Evolutionary conservation across 2,888 invertebrate genomes (phyloP), one percentile per base, ranked within the genome.

Genomic region (Drosophila formosana): DNA sequence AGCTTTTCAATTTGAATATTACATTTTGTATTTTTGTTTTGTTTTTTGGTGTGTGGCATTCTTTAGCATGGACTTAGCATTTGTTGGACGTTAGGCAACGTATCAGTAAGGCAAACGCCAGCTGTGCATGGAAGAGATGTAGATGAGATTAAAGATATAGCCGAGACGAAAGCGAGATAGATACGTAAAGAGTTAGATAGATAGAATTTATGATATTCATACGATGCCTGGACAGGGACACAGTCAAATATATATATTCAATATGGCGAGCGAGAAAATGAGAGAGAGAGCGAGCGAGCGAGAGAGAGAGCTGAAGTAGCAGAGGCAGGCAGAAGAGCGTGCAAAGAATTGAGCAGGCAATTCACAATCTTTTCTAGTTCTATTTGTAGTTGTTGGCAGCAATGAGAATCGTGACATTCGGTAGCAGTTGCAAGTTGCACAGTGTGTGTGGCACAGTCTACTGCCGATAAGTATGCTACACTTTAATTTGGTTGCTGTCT

Each of bases 101-200:
- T 79, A 90, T 79, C 71, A 91, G 88, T 82, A 82, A 72, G 72
- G 84, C 76, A 80, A 91, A 91, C 77, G 89, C 83, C 90, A 91
- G 84, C 90, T 91, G 88, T 80, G 90, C 83, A 72, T 84, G 83
- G 69, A 74, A 88, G 69, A 88, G 63, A 80, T 69, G 66, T 34
- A 71, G 52, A 66, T 71, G 66, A 78, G 67, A 68, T 65, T 63
- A 72, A 34, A 70, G 51, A 65, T 47, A 62, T 43, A 50, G 51
- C 39, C 57, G 23, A 60, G 25, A n/a, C 41, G 32, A 43, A 4
- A 28, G 8, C 43, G 50, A 52, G 32, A 43, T 3, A 28, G 8
- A 47, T 46, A 37, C 18, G 18, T 18, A 18, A 11, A 11, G 37
- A 37, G 37, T 37, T 37, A 61, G 18, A 41, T 9, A 61, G 50